Evolutionary conservation across 2,113 vertebrate species (phyloP).

Genomic region (Oncorhynchus gorbuscha): DNA sequence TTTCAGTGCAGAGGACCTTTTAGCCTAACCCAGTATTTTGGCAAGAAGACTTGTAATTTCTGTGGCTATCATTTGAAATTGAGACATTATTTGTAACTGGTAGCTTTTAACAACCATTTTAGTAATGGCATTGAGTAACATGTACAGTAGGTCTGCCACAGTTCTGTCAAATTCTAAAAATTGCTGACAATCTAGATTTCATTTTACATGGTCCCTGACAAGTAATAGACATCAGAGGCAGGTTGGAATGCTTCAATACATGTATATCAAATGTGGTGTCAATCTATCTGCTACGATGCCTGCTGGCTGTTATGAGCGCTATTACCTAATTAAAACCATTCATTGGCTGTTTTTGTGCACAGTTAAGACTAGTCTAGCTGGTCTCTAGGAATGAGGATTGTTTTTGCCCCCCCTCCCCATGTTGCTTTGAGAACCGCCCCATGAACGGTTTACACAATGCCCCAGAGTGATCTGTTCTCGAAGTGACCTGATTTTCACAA

Average conservation of each 20-base stretch:
- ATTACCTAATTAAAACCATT: slow-evolving; percentile 14
- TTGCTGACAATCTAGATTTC: neutral
- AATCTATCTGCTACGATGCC: neutral
- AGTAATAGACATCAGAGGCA: neutral
- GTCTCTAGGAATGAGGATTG: slow-evolving; percentile 48
- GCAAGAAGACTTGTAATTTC: neutral
- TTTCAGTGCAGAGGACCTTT: neutral
- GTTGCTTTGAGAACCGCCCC: neutral
- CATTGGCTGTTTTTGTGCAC: slow-evolving; percentile 33
- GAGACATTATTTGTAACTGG: neutral
- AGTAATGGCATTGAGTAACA: neutral
- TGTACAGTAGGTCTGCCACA: neutral
- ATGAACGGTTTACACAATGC: neutral
- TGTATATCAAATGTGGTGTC: slow-evolving; percentile 21
- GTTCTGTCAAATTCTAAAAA: neutral
- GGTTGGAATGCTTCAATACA: neutral
- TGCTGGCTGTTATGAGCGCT: neutral
- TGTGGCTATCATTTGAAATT: neutral
- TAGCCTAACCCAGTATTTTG: neutral
- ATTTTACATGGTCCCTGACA: neutral
- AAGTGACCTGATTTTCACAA: slow-evolving; percentile 8
- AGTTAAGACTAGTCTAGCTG: neutral
- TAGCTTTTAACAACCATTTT: neutral
- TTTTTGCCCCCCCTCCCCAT: neutral
- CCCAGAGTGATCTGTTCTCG: slow-evolving; percentile 1